Evolutionary conservation across 2,888 invertebrate species (phyloP).

Genomic region (Tupiocoris notatus): DNA sequence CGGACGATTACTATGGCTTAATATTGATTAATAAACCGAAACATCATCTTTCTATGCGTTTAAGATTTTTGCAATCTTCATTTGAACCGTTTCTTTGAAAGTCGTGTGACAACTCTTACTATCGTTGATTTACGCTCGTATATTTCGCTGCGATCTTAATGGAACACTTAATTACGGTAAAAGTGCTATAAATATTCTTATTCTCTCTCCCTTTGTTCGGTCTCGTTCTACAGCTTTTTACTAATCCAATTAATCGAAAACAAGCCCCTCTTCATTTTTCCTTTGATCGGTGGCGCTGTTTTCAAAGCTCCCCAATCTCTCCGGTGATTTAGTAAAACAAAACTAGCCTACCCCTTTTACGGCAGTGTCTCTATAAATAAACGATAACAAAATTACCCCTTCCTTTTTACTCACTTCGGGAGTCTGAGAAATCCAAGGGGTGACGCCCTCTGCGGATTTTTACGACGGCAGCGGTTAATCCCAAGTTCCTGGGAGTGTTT

Average conservation of each 20-base stretch:
- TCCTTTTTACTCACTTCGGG: neutral
- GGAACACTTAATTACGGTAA: too few species aligned
- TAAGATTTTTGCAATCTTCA: too few species aligned
- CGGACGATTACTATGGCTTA: too few species aligned
- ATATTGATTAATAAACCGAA: too few species aligned
- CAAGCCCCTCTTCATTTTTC: neutral
- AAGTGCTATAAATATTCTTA: too few species aligned
- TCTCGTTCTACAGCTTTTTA: too few species aligned
- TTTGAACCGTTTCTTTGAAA: too few species aligned
- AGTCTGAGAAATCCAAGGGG: neutral
- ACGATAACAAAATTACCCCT: slow-evolving; percentile 42
- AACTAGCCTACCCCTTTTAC: slow-evolving; percentile 31
- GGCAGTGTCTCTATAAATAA: slow-evolving; percentile 37
- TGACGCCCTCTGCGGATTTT: slow-evolving; percentile 36
- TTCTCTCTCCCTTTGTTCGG: too few species aligned
- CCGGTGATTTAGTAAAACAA: slow-evolving; percentile 26
- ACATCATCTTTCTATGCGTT: too few species aligned
- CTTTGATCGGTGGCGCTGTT: slow-evolving; percentile 23
- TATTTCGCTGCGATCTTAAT: too few species aligned
- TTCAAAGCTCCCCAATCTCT: slow-evolving; percentile 1
- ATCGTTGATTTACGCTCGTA: too few species aligned
- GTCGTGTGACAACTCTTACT: too few species aligned
- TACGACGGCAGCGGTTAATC: slow-evolving; percentile 42
- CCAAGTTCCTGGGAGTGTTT: slow-evolving; percentile 21
- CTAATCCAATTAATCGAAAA: neutral